phyloP scores from a whole-genome alignment of 2,888 invertebrate genomes.

The Acleris laterana region DNA sequence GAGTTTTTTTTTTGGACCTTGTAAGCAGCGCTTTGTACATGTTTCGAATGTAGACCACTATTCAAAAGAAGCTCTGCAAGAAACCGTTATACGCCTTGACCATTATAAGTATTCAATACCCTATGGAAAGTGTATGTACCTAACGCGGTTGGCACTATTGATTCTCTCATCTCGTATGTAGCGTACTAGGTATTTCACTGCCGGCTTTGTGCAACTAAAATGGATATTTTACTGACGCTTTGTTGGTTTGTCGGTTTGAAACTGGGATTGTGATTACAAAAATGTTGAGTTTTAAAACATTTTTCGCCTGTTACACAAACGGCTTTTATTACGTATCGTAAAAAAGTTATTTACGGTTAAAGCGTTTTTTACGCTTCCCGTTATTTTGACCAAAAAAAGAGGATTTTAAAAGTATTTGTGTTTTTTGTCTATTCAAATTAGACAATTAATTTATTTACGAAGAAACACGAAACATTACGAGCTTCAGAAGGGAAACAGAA shows the following conservation, averaged over 20 bases:
- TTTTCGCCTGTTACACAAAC: conserved; percentile 30
- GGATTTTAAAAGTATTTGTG: neutral
- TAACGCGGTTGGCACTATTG: conserved; percentile 36
- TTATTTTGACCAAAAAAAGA: neutral
- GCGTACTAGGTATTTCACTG: conserved; percentile 31
- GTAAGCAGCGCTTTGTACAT: too few species aligned
- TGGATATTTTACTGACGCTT: conserved; percentile 35
- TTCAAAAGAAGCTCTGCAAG: too few species aligned
- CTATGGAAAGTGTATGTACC: conserved; percentile 25
- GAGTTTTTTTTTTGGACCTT: too few species aligned
- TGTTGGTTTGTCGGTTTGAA: conserved; percentile 31
- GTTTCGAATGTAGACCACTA: too few species aligned
- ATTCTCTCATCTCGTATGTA: conserved; percentile 30
- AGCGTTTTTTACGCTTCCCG: neutral
- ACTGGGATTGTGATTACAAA: conserved; percentile 34
- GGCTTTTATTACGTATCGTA: conserved; percentile 27
- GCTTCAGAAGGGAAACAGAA: neutral
- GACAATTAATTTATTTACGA: neutral
- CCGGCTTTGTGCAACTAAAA: conserved; percentile 36
- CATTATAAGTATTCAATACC: conserved; percentile 35
- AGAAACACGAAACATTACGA: neutral
- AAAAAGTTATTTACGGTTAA: conserved; percentile 26
- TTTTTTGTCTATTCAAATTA: neutral
- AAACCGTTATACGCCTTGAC: neutral
- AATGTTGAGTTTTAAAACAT: conserved; percentile 32